Base-by-base conservation (phyloP, 2,113 vertebrate genomes). In the Forbesichthys agassizii region DNA sequence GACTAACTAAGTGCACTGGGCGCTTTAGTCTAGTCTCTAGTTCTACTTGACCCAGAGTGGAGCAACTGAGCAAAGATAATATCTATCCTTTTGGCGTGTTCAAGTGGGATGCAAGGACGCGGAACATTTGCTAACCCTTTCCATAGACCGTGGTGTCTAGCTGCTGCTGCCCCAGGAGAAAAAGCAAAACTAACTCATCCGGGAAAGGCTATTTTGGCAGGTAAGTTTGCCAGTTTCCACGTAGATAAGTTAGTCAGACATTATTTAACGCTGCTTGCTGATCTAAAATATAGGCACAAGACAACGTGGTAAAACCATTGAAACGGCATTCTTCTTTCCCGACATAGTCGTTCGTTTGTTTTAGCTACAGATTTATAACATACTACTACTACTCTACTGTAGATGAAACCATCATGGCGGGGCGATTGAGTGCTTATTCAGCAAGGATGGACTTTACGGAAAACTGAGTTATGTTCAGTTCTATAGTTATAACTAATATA, bases 191-290 rank as follows among this genome's bases (percentile, higher is more conserved):
- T 95, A 64, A 95, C 94, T 33, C 95, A 96, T 66, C 95, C 94
- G 8, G 94, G 95, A 53, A 96, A 96, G 75, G 95, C 95, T 16
- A 95, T 95, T 60, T 80, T 96, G 73, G 95, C 95, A 88, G 95
- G 95, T 96, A 73, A 91, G 93, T 76, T 65, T 9, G 6, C 18
- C 12, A 11, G 61, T 33, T 66, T 7, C 11, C 12, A 9, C 27
- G 8, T 33, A 9, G 9, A 68, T 64, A 48, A 62, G 10, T 33
- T 4, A 51, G 42, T 56, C 48, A 4, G 2, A 36, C 5, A 3
- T 33, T 14, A 70, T 55, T 9, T 53, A 12, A 10, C 9, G 11
- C 18, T 57, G 3, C 20, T 2, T 27, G 20, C 0, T 13, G 4
- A 11, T 52, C 3, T n/a, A 52, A n/a, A 9, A 52, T 52, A 52